These are phyloP conservation scores for Drosophila neotestacea DNA, from an alignment of 2,888 invertebrate species.

Conservation along the genomic window DNA sequence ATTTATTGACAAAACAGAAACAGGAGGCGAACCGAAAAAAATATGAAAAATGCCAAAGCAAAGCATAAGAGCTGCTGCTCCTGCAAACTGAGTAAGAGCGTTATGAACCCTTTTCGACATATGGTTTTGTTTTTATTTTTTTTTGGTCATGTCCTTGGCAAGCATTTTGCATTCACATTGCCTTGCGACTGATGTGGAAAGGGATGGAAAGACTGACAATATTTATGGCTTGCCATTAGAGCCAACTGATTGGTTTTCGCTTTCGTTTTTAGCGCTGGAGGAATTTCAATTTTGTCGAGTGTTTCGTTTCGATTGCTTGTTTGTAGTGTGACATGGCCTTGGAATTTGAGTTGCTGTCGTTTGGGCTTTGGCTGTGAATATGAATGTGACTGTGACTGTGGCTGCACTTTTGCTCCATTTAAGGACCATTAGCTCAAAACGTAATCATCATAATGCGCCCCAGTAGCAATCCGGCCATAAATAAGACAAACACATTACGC, in stretches of 20 bases:
- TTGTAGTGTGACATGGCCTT: constrained; percentile 42
- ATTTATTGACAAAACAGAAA: constrained; percentile 82
- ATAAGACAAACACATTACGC: constrained; percentile 79
- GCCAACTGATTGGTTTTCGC: constrained; percentile 82
- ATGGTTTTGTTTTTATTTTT: constrained; percentile 30
- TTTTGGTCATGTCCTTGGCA: constrained; percentile 51
- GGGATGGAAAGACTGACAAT: constrained; percentile 47
- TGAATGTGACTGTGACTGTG: constrained; percentile 8
- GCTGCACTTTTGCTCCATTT: constrained; percentile 55
- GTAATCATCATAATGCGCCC: constrained; percentile 77
- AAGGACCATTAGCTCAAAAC: constrained; percentile 75
- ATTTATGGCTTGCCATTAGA: constrained; percentile 83
- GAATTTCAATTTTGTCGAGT: constrained; percentile 66
- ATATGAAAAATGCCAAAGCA: constrained; percentile 54
- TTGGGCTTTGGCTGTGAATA: background rate
- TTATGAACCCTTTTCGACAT: constrained; percentile 62
- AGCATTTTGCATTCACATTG: constrained; percentile 48
- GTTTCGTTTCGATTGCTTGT: constrained; percentile 25
- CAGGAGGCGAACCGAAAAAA: constrained; percentile 27
- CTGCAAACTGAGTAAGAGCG: constrained; percentile 28
- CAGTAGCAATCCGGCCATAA: constrained; percentile 68
- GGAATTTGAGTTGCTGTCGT: constrained; percentile 34
- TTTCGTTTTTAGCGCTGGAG: constrained; percentile 60
- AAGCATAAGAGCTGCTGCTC: constrained; percentile 30
- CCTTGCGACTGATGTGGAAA: background rate